Evolutionary conservation across 2,888 invertebrate species (phyloP).

Genomic region (Caradrina clavipalpis): DNA sequence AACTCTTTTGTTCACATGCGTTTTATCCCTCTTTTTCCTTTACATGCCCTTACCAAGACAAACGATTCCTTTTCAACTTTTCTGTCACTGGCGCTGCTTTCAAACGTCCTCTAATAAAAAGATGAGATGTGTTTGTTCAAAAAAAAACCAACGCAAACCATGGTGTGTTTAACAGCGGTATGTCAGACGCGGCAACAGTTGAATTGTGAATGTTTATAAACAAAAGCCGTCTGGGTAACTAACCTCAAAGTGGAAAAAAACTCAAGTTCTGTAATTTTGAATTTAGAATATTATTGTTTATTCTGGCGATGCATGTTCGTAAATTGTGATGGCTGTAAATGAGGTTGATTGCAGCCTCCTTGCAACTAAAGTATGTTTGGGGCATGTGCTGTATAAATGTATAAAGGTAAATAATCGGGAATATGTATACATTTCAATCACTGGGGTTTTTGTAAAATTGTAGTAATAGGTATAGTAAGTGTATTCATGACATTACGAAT

Average conservation of each 20-base stretch:
- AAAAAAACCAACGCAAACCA: not conserved
- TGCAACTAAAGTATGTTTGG: not conserved
- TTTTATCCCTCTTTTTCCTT: no score
- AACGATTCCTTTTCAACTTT: no score
- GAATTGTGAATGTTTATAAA: constrained; percentile 10
- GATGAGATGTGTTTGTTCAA: not conserved
- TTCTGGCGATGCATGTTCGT: not conserved
- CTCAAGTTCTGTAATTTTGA: not conserved
- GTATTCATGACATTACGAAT: no score
- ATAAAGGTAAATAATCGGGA: not conserved
- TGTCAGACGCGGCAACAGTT: constrained; percentile 14
- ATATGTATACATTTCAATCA: not conserved
- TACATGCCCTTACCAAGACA: no score
- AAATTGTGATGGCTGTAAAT: not conserved
- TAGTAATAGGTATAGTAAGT: no score
- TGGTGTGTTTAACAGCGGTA: not conserved
- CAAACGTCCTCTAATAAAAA: no score
- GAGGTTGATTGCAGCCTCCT: constrained; percentile 3
- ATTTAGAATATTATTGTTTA: constrained; percentile 19
- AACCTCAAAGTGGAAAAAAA: not conserved
- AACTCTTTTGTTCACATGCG: no score
- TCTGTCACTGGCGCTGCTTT: no score
- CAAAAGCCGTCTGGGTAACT: constrained; percentile 16
- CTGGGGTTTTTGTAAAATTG: no score
- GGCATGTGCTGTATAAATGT: not conserved